Evolutionary conservation across 2,888 invertebrate genomes (phyloP), one percentile per base, ranked within the genome.

Genomic region (Thera obeliscata): DNA sequence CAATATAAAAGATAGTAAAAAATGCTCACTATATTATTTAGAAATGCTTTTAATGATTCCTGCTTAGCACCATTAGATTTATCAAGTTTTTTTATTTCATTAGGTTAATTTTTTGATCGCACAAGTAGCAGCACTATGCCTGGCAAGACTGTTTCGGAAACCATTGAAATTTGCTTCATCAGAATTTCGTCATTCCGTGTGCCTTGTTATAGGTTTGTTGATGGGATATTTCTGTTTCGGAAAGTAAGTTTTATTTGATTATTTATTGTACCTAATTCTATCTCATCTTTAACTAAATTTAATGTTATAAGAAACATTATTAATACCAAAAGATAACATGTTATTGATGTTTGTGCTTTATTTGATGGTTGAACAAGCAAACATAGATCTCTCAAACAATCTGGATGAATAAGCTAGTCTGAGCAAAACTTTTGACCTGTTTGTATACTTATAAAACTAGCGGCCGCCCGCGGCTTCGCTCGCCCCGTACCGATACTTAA

Each of bases 161-260:
- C 95, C 95, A 81, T 94, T 98, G 77, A 96, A 95, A 90, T 96
- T 96, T 76, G 95, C 95, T 80, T 95, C 95, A 79, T 94, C 96
- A 77, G 95, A 95, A 76, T 94, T 96, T 67, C 95, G 98, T 78
- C 97, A 98, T 94, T 95, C 95, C 79, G 96, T 96, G 84, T 97
- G 97, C 80, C 95, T 97, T 78, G 88, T 96, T 74, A 93, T 97
- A 83, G 98, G 98, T 78, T 94, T 98, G 82, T 89, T 95, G 80
- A 96, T 98, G 88, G 97, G 97, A 78, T 97, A 97, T 93, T 97
- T 98, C 94, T 97, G 97, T 91, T 98, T 97, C 89, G 98, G 98
- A 90, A 95, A 94, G 96, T 96, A 95, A 95, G 95, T 94, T 83
- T 61, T 68, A 66, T 70, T 70, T 64, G 2, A 12, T 46, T 38